Evolutionary conservation across 2,888 invertebrate genomes (phyloP).

Genomic region (Drosophila paranaensis): DNA sequence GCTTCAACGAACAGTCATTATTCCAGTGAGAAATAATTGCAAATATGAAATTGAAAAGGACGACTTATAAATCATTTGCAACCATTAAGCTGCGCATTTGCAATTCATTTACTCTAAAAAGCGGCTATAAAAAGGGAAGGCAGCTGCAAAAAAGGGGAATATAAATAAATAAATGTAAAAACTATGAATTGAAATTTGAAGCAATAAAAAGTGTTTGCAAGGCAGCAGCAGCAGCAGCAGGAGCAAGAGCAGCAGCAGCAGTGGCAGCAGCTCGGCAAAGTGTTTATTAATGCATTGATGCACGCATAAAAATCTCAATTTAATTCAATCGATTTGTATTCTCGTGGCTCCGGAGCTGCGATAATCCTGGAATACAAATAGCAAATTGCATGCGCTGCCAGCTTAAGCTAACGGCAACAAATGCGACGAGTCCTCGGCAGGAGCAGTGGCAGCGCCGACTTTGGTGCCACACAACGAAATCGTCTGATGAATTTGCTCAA

Average conservation of each 20-base stretch:
- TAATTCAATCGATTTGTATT: constrained; percentile 76
- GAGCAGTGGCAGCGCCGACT: constrained; percentile 9
- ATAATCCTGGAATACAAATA: constrained; percentile 44
- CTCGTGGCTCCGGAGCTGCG: constrained; percentile 27
- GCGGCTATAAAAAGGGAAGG: constrained; percentile 36
- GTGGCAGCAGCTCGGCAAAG: constrained; percentile 16
- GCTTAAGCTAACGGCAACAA: constrained; percentile 44
- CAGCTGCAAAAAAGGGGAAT: background rate
- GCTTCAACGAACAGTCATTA: background rate
- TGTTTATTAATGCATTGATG: constrained; percentile 72
- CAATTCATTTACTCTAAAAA: constrained; percentile 35
- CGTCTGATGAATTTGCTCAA: constrained; percentile 80
- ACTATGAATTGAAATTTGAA: constrained; percentile 52
- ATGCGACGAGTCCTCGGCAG: constrained; percentile 17
- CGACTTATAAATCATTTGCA: constrained; percentile 37
- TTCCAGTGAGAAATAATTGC: constrained; percentile 1
- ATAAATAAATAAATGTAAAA: constrained; percentile 15
- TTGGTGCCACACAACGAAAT: constrained; percentile 52
- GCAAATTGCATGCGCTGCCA: constrained; percentile 52
- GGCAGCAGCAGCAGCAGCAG: background rate
- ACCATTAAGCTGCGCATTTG: constrained; percentile 27
- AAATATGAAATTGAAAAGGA: constrained; percentile 7
- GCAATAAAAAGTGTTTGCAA: constrained; percentile 34
- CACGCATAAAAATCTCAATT: constrained; percentile 74
- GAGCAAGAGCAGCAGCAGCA: background rate